Base-by-base conservation (phyloP, 1,140 invertebrate species). In the Caenorhabditis briggsae region DNA sequence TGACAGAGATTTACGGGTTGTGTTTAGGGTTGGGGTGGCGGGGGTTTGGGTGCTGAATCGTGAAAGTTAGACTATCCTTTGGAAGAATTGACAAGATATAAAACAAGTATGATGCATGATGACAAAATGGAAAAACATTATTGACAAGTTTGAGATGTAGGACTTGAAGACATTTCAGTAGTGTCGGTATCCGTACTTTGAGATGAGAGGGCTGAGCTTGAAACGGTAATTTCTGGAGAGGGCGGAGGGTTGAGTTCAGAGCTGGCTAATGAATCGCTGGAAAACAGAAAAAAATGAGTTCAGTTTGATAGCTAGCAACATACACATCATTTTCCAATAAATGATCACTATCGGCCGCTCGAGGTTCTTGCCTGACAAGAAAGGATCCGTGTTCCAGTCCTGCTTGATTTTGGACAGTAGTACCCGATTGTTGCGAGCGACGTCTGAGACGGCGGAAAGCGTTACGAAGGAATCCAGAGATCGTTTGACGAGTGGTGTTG, bases 301-400 rank as follows among this genome's bases (percentile, higher is more conserved):
- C n/a, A 2, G 6, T 2, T 7, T 8, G 18, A 25, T 1, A 70
- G 23, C 0, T 0, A n/a, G 11, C 14, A 53, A 20, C 46, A 53
- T 53, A 78, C 70, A 78, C 70, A 25, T 78, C 70, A 50, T 78
- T 78, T 14, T 78, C 70, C 70, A 78, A 78, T 46, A 78, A 78
- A 78, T 78, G 46, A 50, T 78, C 70, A 25, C 11, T 78, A n/a
- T 78, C 70, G 12, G 48, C 23, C 0, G 70, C 12, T 23, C 3
- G 12, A 9, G 70, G 9, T 50, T 50, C 46, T 78, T 78, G 70
- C 23, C n/a, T 50, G 5, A 78, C 70, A 50, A 78, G 70, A 23
- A 53, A 78, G n/a, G 70, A 78, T 18, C 61, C 33, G 46, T 41
- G n/a, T 14, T 78, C 70, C 2, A 78, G 43, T 20, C 70, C 46